Conservation (phyloP, 2,888 invertebrate species). For the Lissocephala sabroskyi region DNA sequence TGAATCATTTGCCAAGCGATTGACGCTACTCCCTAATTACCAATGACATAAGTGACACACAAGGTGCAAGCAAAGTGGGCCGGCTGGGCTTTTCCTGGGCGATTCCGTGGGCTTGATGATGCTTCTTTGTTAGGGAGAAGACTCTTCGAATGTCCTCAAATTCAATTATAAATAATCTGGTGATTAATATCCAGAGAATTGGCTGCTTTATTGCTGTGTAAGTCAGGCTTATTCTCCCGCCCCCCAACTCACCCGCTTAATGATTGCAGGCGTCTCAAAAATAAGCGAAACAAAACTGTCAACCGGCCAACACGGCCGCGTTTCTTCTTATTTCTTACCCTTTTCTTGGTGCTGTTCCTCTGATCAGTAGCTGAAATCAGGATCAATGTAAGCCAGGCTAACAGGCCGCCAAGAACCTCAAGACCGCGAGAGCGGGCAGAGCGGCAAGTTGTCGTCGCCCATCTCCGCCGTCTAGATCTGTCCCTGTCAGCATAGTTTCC, state of each 20-base stretch:
- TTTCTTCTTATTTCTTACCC: constrained; percentile 40
- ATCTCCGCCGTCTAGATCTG: constrained; percentile 62
- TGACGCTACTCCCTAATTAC: constrained; percentile 32
- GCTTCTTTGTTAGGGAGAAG: too few relatives aligned
- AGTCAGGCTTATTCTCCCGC: too few relatives aligned
- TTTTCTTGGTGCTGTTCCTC: too few relatives aligned
- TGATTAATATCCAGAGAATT: too few relatives aligned
- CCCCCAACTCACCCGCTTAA: constrained; percentile 35
- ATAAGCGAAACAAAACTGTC: constrained; percentile 66
- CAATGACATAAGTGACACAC: constrained; percentile 34
- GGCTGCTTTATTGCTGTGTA: too few relatives aligned
- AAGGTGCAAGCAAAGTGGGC: background rate
- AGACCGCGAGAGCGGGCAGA: too few relatives aligned
- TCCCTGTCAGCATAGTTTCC: constrained; percentile 64
- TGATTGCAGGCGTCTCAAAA: constrained; percentile 48
- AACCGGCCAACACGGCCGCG: constrained; percentile 57
- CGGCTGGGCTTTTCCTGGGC: too few relatives aligned
- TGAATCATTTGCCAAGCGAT: constrained; percentile 38
- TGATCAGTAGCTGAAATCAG: constrained; percentile 59
- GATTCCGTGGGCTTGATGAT: too few relatives aligned
- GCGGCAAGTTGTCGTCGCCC: constrained; percentile 13
- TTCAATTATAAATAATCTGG: too few relatives aligned
- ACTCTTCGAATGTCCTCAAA: too few relatives aligned
- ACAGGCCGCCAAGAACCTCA: too few relatives aligned
- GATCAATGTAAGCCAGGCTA: constrained; percentile 50